phyloP scores from a whole-genome alignment of 2,888 invertebrate species.

The Galeopsomyia nigrocyanea region DNA sequence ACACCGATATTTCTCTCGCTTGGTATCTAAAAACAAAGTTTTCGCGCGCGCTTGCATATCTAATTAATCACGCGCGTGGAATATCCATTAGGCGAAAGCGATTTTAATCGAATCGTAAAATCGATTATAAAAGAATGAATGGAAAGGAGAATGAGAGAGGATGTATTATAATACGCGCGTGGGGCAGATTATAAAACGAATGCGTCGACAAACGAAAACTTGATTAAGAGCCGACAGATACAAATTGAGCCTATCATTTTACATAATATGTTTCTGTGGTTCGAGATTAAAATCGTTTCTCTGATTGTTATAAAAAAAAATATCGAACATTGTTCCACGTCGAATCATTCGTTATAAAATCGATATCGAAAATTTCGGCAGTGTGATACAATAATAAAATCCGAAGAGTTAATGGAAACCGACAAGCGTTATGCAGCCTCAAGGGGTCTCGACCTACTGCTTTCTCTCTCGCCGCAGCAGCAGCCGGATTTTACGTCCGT shows the following conservation, averaged over 20 bases:
- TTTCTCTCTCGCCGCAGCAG: conserved; percentile 44
- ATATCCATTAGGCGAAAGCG: conserved; percentile 8
- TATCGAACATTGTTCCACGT: too few species aligned
- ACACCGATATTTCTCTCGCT: conserved; percentile 20
- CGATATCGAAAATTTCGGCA: too few species aligned
- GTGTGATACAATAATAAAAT: too few species aligned
- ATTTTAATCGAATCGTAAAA: conserved; percentile 33
- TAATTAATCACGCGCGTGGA: conserved; percentile 24
- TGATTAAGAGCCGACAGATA: conserved; percentile 43
- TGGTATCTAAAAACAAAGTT: too few species aligned
- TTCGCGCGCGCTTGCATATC: conserved; percentile 22
- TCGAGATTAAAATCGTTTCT: conserved; percentile 27
- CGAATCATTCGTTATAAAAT: too few species aligned
- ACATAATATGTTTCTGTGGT: conserved; percentile 13
- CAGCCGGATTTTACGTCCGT: conserved; percentile 64
- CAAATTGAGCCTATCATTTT: conserved; percentile 39
- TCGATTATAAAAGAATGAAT: conserved; percentile 25
- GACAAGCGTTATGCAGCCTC: too few species aligned
- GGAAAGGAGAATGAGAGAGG: conserved; percentile 3
- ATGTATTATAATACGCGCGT: not conserved
- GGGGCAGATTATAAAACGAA: conserved; percentile 25
- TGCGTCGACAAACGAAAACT: conserved; percentile 30
- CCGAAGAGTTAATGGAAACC: too few species aligned
- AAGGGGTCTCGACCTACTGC: too few species aligned
- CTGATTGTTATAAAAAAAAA: conserved; percentile 6